phyloP scores from a whole-genome alignment of 1,140 invertebrate species.

The Heliothis subflexa region DNA sequence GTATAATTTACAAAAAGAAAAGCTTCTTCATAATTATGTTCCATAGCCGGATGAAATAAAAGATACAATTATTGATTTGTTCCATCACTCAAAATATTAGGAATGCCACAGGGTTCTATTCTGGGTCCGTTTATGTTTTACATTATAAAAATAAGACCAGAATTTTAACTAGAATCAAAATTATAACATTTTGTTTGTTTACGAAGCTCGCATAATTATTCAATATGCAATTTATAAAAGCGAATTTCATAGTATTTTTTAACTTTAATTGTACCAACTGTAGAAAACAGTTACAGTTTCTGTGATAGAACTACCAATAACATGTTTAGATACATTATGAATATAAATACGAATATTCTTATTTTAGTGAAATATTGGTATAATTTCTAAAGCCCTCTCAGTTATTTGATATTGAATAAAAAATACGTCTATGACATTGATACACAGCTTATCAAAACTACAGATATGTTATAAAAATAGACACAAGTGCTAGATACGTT shows the following conservation, averaged over 20 bases:
- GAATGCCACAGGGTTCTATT: slow-evolving; percentile 1
- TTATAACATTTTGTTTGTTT: neutral
- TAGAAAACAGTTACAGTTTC: no score
- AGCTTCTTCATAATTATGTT: no score
- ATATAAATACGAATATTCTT: neutral
- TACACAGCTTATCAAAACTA: slow-evolving; percentile 18
- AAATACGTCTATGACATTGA: slow-evolving; percentile 9
- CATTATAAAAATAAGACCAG: neutral
- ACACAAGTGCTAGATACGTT: neutral
- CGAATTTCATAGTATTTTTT: neutral
- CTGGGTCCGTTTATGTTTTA: neutral
- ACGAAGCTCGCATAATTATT: neutral
- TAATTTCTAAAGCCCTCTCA: neutral
- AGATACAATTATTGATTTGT: no score
- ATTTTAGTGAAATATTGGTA: neutral
- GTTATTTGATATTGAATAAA: neutral
- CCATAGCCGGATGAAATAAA: no score
- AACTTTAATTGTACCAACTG: neutral
- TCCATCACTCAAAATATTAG: no score
- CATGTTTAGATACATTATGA: neutral
- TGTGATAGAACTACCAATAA: neutral
- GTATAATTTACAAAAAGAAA: no score
- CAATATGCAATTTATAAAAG: neutral
- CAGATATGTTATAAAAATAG: slow-evolving; percentile 31
- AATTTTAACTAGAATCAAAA: neutral